Base-by-base conservation (phyloP, 2,888 invertebrate species). In the Phrixothrix hirtus region DNA sequence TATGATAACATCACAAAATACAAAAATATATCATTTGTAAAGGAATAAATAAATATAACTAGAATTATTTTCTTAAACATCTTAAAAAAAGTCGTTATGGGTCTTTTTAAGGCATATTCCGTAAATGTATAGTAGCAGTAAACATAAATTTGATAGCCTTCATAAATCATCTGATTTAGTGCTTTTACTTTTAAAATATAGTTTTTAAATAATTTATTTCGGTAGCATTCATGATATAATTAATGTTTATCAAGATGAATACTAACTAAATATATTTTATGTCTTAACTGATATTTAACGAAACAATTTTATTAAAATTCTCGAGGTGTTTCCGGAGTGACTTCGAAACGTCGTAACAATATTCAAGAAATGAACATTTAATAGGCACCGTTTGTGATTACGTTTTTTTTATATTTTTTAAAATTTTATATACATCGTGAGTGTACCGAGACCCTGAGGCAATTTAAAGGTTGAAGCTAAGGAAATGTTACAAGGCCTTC, bases 401-500 rank as follows among this genome's bases (percentile, higher is more conserved):
- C 21, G 21, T 21, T 21, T 21, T 21, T n/a, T 21, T 5, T 21
- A 7, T 21, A 21, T 21, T 21, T 21, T n/a, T 21, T 21, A 21
- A 7, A 5, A 21, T 51, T 44, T 44, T 44, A 45, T 34, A 29
- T 13, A 46, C 29, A 38, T 41, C 39, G 52, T 52, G 52, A 52
- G 46, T 45, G 52, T 52, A 46, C 46, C 14, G 37, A 50, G 57
- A 55, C 69, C 74, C 71, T 66, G 69, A 64, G 70, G 73, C 68
- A 49, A 59, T 61, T 57, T 67, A 72, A 73, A 73, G 72, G 73
- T 73, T 73, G 73, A 69, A 71, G 64, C 70, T 67, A 62, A 69
- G 72, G 72, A 74, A 74, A 73, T 74, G 74, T 76, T 76, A 76
- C 76, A 76, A 76, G 76, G 76, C 72, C 76, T 76, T 73, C 75